A percentile compares a stretch with the other conserved stretches of the same genome.
These are phyloP conservation scores for Volucella zonaria DNA, from an alignment of 2,888 invertebrate genomes.

Conservation along the genomic window DNA sequence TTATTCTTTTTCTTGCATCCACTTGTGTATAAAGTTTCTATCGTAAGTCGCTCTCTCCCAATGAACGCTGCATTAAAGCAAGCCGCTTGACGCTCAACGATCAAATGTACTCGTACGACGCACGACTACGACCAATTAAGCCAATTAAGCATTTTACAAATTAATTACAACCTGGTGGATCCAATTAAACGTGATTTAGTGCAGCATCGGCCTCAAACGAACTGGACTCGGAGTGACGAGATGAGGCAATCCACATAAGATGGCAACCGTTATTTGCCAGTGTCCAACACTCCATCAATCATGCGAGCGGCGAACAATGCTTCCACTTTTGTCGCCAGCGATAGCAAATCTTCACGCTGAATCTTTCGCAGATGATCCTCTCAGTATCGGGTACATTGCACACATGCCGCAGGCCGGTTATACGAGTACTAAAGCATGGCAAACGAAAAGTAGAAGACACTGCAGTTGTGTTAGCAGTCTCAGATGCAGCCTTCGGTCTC, in stretches of 20 bases:
- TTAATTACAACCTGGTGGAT: constrained; percentile 61
- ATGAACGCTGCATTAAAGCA: constrained; percentile 37
- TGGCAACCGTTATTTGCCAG: constrained; percentile 60
- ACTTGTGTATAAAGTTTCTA: not conserved
- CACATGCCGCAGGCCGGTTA: not conserved
- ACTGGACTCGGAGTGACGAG: constrained; percentile 18
- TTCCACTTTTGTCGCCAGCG: constrained; percentile 62
- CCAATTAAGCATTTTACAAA: constrained; percentile 73
- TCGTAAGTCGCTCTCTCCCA: constrained; percentile 45
- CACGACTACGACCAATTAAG: constrained; percentile 56
- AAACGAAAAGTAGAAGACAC: constrained; percentile 22
- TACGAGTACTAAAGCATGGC: not conserved
- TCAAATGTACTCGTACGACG: too few species aligned
- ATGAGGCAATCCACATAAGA: constrained; percentile 25
- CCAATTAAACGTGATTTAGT: constrained; percentile 69
- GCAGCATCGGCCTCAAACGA: constrained; percentile 21
- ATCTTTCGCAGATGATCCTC: not conserved
- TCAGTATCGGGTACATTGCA: not conserved
- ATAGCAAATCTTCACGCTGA: constrained; percentile 1
- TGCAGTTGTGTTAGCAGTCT: constrained; percentile 14
- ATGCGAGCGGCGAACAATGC: constrained; percentile 38
- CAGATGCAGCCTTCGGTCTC: too few species aligned
- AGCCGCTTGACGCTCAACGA: constrained; percentile 23
- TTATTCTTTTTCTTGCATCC: too few species aligned
- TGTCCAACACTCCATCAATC: constrained; percentile 51